phyloP scores from a whole-genome alignment of 2,797 vertebrate species.

The Crenichthys baileyi region DNA sequence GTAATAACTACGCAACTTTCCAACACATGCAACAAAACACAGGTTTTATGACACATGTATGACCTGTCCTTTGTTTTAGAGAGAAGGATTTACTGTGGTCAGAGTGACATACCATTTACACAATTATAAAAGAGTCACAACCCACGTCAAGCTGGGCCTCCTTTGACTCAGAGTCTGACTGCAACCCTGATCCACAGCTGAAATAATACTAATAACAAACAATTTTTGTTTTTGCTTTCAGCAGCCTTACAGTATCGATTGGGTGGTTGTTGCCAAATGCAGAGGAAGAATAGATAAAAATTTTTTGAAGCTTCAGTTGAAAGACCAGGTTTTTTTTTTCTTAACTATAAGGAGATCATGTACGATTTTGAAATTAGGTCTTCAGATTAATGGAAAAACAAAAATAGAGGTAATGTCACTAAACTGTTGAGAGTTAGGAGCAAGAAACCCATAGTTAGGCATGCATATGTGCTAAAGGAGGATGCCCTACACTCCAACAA shows the following conservation, averaged over 20 bases:
- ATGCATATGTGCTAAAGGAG: slow-evolving; percentile 3
- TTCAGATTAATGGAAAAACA: background rate
- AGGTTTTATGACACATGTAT: slow-evolving; percentile 41
- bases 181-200: slow-evolving; percentile 16
- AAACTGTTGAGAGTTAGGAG: background rate
- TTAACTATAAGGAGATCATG: background rate
- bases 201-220: slow-evolving; percentile 34
- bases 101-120: slow-evolving; percentile 63
- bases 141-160: slow-evolving; percentile 49
- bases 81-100: slow-evolving; percentile 66
- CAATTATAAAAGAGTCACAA: slow-evolving; percentile 66
- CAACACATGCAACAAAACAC: slow-evolving; percentile 66
- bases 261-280: background rate
- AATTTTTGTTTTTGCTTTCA: slow-evolving; percentile 33
- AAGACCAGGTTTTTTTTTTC: background rate
- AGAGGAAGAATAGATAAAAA: background rate
- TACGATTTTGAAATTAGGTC: background rate
- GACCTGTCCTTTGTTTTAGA: slow-evolving; percentile 44
- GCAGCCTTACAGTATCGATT: background rate
- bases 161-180: slow-evolving; percentile 53
- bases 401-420: background rate
- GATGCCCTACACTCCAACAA: background rate
- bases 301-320: background rate
- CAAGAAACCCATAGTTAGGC: background rate
- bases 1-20: slow-evolving; percentile 52